Conservation (phyloP, 1,140 invertebrate genomes). For the Ips typographus region DNA sequence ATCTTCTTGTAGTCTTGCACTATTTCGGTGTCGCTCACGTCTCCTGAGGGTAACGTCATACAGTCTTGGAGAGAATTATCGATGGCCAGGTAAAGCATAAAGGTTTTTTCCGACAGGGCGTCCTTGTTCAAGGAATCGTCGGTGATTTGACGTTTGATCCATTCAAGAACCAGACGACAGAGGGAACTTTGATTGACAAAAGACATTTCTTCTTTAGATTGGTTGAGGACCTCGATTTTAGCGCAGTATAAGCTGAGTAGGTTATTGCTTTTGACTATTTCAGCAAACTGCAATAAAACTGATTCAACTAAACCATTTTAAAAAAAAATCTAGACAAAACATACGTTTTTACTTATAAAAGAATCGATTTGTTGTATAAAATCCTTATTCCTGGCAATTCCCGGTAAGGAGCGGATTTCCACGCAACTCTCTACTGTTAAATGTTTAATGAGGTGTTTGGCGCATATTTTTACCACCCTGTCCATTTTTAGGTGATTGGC, state of each 20-base stretch:
- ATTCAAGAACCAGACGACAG: constrained; percentile 68
- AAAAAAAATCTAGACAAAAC: constrained; percentile 39
- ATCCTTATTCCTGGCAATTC: constrained; percentile 63
- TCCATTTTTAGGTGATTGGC: constrained; percentile 75
- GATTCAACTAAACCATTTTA: background rate
- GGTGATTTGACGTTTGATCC: constrained; percentile 62
- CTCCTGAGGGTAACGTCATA: constrained; percentile 65
- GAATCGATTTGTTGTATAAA: constrained; percentile 66
- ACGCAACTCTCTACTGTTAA: constrained; percentile 71
- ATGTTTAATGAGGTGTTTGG: constrained; percentile 67
- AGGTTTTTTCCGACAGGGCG: constrained; percentile 63
- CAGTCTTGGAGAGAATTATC: constrained; percentile 80
- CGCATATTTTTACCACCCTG: constrained; percentile 69
- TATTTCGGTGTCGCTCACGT: constrained; percentile 71
- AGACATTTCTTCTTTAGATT: constrained; percentile 64
- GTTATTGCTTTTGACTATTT: constrained; percentile 59
- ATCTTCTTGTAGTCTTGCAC: constrained; percentile 81
- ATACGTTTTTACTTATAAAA: constrained; percentile 72
- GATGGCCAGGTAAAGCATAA: constrained; percentile 74
- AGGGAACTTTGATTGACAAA: constrained; percentile 61
- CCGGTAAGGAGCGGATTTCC: constrained; percentile 67
- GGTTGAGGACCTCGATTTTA: constrained; percentile 67
- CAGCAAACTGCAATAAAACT: constrained; percentile 55
- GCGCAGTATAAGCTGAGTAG: constrained; percentile 65
- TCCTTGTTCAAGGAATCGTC: constrained; percentile 55